Percentiles rank a stretch among this genome's conserved stretches.
Evolutionary conservation across 2,888 invertebrate species (phyloP).

Genomic region (Panopea generosa): DNA sequence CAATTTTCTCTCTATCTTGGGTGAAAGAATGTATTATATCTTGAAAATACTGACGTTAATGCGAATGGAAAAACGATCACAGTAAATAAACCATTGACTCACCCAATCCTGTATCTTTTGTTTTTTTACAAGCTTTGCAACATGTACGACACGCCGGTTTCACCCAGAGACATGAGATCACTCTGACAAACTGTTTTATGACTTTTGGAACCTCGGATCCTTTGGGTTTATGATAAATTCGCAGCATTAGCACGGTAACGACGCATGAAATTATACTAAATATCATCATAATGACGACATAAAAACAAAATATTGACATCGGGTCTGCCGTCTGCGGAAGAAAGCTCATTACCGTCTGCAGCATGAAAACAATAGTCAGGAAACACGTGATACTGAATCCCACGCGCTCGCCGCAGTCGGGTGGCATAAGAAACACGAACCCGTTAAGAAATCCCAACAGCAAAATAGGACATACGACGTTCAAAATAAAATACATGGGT

Average conservation of each 20-base stretch:
- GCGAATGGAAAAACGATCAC: no score
- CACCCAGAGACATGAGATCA: not conserved
- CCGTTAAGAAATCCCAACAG: conserved; percentile 26
- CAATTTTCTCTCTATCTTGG: no score
- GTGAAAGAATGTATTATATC: no score
- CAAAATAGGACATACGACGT: conserved; percentile 33
- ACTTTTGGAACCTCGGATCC: conserved; percentile 12
- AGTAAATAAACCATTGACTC: no score
- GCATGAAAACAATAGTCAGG: conserved; percentile 41
- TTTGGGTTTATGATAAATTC: conserved; percentile 18
- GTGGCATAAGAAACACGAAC: conserved; percentile 44
- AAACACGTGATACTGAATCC: conserved; percentile 43
- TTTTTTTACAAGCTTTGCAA: not conserved
- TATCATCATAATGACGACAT: conserved; percentile 43
- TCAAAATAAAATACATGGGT: conserved; percentile 31
- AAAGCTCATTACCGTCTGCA: conserved; percentile 32
- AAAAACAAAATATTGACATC: conserved; percentile 39
- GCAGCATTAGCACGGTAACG: conserved; percentile 22
- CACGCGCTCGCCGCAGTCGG: conserved; percentile 31
- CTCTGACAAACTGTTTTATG: conserved; percentile 18
- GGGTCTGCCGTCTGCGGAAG: conserved; percentile 42
- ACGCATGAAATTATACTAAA: conserved; percentile 29
- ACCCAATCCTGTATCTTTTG: no score
- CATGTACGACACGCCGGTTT: not conserved
- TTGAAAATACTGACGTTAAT: no score